Base-by-base conservation (phyloP, 2,888 invertebrate genomes). In the Drosophila neotestacea region DNA sequence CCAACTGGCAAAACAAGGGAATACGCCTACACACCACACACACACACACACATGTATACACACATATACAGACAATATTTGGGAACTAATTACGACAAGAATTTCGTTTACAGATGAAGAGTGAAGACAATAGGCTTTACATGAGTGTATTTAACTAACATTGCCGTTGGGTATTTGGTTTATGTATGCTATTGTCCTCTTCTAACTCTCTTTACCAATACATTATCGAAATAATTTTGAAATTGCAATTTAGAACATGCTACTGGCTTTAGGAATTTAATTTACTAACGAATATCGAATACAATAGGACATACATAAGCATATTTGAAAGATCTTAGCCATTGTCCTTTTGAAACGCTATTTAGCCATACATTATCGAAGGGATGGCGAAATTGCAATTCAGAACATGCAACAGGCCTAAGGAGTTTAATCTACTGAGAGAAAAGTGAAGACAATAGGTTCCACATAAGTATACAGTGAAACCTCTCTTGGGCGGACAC, bases 31-130 rank as follows among this genome's bases (percentile, higher is more conserved):
- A 10, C 44, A 55, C 27, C 30, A 32, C 39, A 10, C n/a, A 52
- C 2, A 38, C 3, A 16, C 28, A 6, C 6, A 28, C 47, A 47
- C 13, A 22, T 1, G 3, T 22, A 22, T 2, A 22, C 3, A 22
- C 22, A 2, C 3, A 22, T 22, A 2, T 22, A 13, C 30, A 7
- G 30, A 2, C 2, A 46, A 9, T 36, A 44, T 44, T 44, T 44
- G 16, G 6, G n/a, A 36, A 48, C 59, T 59, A 59, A 59, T 59
- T 48, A 30, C 41, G 30, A 27, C 30, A n/a, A 22, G 41, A 52
- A 30, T 52, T 39, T 39, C 36, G 22, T 38, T 36, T 36, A 27
- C 34, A 27, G 27, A n/a, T 7, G 22, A 6, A 30, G 9, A 6
- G n/a, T n/a, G 9, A 28, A 28, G 48, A 6, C 34, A 50, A 10